Conservation (phyloP, 2,888 invertebrate genomes). For the Limnephilus auricula region DNA sequence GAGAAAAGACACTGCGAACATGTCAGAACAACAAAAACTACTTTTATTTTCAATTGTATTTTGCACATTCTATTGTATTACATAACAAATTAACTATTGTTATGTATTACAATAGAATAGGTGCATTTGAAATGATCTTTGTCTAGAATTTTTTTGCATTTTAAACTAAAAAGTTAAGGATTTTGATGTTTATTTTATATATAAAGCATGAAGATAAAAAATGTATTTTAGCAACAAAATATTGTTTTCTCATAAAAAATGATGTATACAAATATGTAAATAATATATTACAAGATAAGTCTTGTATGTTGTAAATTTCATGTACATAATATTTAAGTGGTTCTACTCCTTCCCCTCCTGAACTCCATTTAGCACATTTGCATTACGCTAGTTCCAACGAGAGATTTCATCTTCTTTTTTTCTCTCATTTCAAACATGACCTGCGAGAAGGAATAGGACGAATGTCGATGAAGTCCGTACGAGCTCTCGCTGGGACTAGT, state of each 20-base stretch:
- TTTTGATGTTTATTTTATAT: neutral
- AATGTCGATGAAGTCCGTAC: too few relatives aligned
- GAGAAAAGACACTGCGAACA: neutral
- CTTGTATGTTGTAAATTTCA: neutral
- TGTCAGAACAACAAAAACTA: neutral
- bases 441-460: too few relatives aligned
- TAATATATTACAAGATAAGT: neutral
- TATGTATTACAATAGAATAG: too few relatives aligned
- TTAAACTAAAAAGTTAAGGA: neutral
- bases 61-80: neutral
- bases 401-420: too few relatives aligned
- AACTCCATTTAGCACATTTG: too few relatives aligned
- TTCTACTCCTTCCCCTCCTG: too few relatives aligned
- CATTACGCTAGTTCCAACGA: too few relatives aligned
- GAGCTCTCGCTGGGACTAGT: too few relatives aligned
- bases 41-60: neutral
- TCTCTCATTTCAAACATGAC: too few relatives aligned
- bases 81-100: neutral
- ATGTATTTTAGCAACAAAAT: conserved; percentile 18
- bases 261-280: neutral
- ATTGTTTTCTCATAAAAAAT: neutral
- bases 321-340: neutral
- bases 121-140: neutral
- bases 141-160: neutral
- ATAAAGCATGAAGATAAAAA: neutral